Conservation (phyloP, 2,888 invertebrate genomes). For the Sinodicranocentrus sp. region DNA sequence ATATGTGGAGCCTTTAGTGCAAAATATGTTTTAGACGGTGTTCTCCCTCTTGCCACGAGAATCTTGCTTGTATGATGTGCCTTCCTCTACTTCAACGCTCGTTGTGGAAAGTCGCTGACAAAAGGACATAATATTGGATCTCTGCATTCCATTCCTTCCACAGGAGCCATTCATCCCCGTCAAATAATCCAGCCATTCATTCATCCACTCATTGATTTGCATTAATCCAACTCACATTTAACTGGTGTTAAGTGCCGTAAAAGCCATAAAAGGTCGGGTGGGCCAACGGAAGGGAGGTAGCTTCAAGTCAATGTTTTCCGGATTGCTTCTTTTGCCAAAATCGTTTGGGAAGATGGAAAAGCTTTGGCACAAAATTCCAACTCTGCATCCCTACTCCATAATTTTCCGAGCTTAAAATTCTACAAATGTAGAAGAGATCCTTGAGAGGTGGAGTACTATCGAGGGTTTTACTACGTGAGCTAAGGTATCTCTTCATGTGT, state of each 20-base stretch:
- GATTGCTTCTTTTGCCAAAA: neutral
- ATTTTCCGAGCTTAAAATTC: too few species aligned
- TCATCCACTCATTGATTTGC: conserved; percentile 44
- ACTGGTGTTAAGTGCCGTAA: conserved; percentile 20
- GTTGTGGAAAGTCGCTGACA: conserved; percentile 10
- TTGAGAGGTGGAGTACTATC: too few species aligned
- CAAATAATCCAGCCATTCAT: conserved; percentile 37
- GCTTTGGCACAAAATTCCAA: too few species aligned
- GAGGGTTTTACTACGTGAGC: too few species aligned
- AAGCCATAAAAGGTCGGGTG: conserved; percentile 14
- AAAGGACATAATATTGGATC: conserved; percentile 14
- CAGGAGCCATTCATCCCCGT: conserved; percentile 16
- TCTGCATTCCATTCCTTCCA: conserved; percentile 48
- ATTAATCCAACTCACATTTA: conserved; percentile 37
- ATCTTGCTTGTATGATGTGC: too few species aligned
- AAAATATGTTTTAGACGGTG: too few species aligned
- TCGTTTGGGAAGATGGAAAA: neutral
- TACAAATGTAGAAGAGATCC: too few species aligned
- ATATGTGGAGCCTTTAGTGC: conserved; percentile 11
- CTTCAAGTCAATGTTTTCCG: neutral
- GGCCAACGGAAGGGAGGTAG: conserved; percentile 4
- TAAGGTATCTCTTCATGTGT: neutral
- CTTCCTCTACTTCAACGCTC: too few species aligned
- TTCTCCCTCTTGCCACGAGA: too few species aligned
- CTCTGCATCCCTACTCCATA: too few species aligned